Evolutionary conservation across 2,113 vertebrate species (phyloP).

Genomic region (Sinocyclocheilus rhinocerous): DNA sequence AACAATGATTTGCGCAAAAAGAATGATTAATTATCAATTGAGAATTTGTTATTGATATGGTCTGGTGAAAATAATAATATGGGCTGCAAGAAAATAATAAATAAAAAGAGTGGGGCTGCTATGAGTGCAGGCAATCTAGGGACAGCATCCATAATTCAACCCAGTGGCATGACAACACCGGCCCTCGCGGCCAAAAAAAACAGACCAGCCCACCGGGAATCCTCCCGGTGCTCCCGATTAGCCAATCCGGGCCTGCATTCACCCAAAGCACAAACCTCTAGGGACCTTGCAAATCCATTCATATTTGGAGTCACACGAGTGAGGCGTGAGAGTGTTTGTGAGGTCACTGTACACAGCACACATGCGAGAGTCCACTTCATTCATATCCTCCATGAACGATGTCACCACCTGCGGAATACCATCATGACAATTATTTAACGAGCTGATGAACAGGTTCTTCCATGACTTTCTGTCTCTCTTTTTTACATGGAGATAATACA

Average conservation of each 20-base stretch:
- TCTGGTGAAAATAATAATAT: too few species aligned
- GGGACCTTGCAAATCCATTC: conserved; percentile 96
- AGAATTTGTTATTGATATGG: too few species aligned
- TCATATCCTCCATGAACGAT: conserved; percentile 84
- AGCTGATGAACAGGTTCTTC: neutral
- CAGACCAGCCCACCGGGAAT: too few species aligned
- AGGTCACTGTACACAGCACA: conserved; percentile 84
- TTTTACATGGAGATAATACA: neutral
- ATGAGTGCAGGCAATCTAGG: too few species aligned
- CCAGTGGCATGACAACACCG: too few species aligned
- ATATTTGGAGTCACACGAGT: conserved; percentile 80
- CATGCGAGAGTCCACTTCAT: conserved; percentile 79
- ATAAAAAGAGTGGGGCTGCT: too few species aligned
- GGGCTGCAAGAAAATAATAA: too few species aligned
- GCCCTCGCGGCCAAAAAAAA: too few species aligned
- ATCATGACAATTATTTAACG: neutral
- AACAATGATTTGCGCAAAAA: too few species aligned
- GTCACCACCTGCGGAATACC: conserved; percentile 80
- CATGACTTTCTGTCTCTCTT: neutral
- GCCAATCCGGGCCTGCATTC: neutral
- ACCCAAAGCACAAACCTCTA: conserved; percentile 77
- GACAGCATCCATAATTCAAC: too few species aligned
- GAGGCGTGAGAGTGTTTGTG: conserved; percentile 76
- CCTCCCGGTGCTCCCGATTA: too few species aligned
- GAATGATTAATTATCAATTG: too few species aligned